Evolutionary conservation across 1,140 invertebrate genomes (phyloP).

Genomic region (Neodiprion fabricii): DNA sequence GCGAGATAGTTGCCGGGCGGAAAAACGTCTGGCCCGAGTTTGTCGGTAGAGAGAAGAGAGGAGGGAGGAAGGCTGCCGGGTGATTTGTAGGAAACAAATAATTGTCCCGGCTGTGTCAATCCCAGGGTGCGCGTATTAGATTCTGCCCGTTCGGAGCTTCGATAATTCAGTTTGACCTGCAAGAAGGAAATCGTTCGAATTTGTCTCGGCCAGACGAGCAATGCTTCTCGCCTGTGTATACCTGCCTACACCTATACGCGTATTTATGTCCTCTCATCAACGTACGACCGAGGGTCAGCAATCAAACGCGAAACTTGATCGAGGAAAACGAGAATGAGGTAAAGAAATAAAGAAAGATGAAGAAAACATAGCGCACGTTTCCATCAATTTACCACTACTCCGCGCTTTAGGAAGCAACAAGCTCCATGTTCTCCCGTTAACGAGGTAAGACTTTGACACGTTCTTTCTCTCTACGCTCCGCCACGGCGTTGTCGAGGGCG

Average conservation of each 20-base stretch:
- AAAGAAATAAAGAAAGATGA: neutral
- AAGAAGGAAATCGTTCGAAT: conserved; percentile 27
- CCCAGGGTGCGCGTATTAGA: conserved; percentile 31
- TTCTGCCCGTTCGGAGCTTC: neutral
- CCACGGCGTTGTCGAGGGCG: no score
- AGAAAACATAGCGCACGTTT: neutral
- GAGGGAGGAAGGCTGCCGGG: conserved; percentile 8
- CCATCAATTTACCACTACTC: neutral
- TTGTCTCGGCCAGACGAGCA: conserved; percentile 31
- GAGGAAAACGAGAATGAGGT: neutral
- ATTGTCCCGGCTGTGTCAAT: conserved; percentile 42
- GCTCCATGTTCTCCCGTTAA: neutral
- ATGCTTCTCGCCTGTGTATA: no score
- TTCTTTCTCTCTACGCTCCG: neutral
- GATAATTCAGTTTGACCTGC: conserved; percentile 35
- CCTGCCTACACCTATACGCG: no score
- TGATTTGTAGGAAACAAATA: conserved; percentile 46
- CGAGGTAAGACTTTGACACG: conserved; percentile 1
- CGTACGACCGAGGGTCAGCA: neutral
- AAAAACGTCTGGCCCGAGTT: neutral
- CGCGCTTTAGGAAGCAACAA: neutral
- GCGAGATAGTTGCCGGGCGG: neutral
- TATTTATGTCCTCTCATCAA: no score
- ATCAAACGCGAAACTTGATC: neutral
- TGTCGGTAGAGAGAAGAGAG: neutral